Evolutionary conservation across 2,797 vertebrate species (phyloP).

Genomic region (Todus mexicanus): DNA sequence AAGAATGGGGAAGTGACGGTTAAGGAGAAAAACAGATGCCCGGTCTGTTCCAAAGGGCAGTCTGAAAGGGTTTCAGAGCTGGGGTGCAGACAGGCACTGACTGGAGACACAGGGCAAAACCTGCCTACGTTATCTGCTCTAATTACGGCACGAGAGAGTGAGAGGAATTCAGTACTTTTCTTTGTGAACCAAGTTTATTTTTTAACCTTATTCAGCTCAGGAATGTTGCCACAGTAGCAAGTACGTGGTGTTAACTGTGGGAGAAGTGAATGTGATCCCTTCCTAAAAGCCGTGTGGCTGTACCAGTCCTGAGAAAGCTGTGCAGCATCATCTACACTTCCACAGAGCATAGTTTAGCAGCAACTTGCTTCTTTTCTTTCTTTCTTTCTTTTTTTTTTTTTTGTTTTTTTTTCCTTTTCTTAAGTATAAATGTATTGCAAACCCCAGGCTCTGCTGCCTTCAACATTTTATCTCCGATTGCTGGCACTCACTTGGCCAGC

Average conservation of each 20-base stretch:
- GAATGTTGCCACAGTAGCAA: constrained; percentile 53
- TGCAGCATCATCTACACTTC: constrained; percentile 41
- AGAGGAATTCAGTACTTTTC: constrained; percentile 43
- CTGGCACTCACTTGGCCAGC: constrained; percentile 11
- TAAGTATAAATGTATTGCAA: constrained; percentile 34
- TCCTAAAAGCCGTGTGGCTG: constrained; percentile 37
- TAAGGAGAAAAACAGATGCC: not conserved
- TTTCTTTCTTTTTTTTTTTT: not conserved
- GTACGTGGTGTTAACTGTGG: constrained; percentile 39
- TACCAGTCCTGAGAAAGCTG: constrained; percentile 60
- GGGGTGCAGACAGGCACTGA: not conserved
- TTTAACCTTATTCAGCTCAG: constrained; percentile 61
- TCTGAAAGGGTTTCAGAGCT: not conserved
- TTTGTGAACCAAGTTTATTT: constrained; percentile 55
- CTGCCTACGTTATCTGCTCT: constrained; percentile 21
- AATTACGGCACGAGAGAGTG: constrained; percentile 30
- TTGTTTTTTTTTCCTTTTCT: not conserved
- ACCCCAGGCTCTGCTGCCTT: constrained; percentile 45
- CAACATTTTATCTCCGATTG: not conserved
- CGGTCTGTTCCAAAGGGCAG: not conserved
- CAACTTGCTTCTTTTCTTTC: not conserved
- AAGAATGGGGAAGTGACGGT: not conserved
- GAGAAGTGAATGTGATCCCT: constrained; percentile 49
- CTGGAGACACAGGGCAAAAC: constrained; percentile 16
- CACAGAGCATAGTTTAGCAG: constrained; percentile 29